Conservation (phyloP, 1,140 invertebrate species). For the Caenorhabditis remanei region DNA sequence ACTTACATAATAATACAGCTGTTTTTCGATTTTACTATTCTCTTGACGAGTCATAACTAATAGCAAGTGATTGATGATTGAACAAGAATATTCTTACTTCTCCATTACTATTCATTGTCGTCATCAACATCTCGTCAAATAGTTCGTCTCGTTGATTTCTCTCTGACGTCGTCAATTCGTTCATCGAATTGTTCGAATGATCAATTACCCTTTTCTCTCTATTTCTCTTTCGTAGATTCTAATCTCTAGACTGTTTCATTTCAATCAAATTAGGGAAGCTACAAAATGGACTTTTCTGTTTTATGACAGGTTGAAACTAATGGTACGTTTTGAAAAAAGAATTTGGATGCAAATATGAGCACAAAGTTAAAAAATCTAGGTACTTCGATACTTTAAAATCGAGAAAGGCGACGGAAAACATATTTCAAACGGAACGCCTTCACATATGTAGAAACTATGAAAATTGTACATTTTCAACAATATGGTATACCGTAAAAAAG, state of each 20-base stretch:
- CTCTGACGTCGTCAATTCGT: neutral
- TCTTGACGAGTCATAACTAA: neutral
- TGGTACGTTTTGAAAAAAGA: neutral
- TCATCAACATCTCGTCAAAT: neutral
- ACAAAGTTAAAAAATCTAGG: no score
- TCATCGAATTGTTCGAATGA: conserved; percentile 18
- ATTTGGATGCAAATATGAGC: no score
- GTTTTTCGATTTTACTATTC: neutral
- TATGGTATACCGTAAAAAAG: no score
- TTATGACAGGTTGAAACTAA: neutral
- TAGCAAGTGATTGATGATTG: conserved; percentile 34
- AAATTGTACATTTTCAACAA: no score
- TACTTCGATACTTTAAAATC: no score
- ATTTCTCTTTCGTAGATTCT: neutral
- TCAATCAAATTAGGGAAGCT: neutral
- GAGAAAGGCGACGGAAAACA: no score
- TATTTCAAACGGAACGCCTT: no score
- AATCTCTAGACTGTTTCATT: conserved; percentile 2
- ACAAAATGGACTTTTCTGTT: neutral
- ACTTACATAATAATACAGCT: conserved; percentile 11
- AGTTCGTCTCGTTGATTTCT: conserved; percentile 24
- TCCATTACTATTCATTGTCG: neutral
- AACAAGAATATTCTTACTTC: conserved; percentile 1
- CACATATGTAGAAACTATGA: no score
- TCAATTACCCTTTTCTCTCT: conserved; percentile 29